Conservation (phyloP, 2,113 vertebrate species). For the Pelmatolapia mariae region DNA sequence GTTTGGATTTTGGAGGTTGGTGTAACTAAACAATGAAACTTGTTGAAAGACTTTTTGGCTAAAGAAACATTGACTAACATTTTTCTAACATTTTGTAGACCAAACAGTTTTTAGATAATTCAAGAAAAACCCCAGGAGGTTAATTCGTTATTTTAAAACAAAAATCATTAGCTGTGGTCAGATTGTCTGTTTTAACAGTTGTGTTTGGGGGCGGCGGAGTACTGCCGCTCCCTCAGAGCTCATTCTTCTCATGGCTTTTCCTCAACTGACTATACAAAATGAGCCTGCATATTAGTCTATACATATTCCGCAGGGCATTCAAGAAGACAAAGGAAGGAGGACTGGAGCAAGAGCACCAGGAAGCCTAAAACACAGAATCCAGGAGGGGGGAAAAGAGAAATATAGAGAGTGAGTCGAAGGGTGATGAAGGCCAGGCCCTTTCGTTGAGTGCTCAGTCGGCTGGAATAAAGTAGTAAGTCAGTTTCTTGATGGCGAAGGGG, state of each 20-base stretch:
- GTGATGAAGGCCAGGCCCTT: conserved; percentile 46
- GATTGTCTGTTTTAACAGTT: neutral
- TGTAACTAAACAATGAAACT: neutral
- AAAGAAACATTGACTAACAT: neutral
- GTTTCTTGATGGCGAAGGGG: conserved; percentile 39
- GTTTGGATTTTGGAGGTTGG: neutral
- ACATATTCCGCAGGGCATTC: neutral
- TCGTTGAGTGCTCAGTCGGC: conserved; percentile 49
- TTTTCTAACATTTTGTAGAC: neutral
- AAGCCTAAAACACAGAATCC: neutral
- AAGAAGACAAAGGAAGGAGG: neutral
- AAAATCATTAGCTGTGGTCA: neutral
- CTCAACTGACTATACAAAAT: neutral
- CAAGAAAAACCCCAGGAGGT: neutral
- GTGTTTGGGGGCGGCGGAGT: neutral
- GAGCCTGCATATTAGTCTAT: neutral
- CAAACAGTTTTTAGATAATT: neutral
- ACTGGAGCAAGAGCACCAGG: neutral
- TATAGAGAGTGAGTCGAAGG: neutral
- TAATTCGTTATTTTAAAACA: neutral
- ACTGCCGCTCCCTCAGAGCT: neutral
- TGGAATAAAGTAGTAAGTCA: conserved; percentile 48
- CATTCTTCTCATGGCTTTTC: neutral
- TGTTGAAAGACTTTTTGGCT: neutral
- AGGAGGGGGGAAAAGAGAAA: neutral